These are phyloP conservation scores for Oncorhynchus kisutch DNA, from an alignment of 2,113 vertebrate genomes.

Conservation along the genomic window DNA sequence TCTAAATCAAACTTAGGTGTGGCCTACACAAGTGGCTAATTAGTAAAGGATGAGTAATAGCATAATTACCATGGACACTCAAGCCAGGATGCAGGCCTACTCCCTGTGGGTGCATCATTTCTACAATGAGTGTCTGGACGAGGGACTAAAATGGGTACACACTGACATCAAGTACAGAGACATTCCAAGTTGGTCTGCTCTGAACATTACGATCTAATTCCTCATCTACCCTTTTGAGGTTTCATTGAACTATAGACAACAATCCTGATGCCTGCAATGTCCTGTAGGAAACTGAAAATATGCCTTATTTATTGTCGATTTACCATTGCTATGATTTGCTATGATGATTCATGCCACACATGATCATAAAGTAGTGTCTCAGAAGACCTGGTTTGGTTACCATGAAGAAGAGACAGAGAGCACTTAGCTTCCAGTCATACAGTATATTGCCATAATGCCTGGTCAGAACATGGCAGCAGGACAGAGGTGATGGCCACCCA, in stretches of 20 bases:
- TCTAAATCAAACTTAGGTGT: too few species aligned
- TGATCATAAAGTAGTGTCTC: conserved; percentile 45
- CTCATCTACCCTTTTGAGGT: background rate
- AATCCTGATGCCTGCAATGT: background rate
- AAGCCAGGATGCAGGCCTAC: background rate
- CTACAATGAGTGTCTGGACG: background rate
- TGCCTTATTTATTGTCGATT: conserved; percentile 21
- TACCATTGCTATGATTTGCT: conserved; percentile 31
- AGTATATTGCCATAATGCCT: conserved; percentile 56
- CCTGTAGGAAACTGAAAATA: background rate
- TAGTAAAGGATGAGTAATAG: background rate
- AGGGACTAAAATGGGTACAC: background rate
- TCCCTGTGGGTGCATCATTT: background rate
- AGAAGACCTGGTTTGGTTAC: conserved; percentile 36
- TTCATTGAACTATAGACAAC: background rate
- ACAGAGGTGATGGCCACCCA: conserved; percentile 53
- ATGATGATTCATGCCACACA: background rate
- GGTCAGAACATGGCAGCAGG: conserved; percentile 55
- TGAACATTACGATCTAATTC: background rate
- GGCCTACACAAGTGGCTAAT: background rate
- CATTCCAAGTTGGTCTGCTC: background rate
- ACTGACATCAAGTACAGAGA: background rate
- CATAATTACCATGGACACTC: background rate
- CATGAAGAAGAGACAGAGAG: conserved; percentile 32
- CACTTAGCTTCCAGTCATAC: conserved; percentile 55